Conservation (phyloP, 1,140 invertebrate species). For the Pogonomyrmex barbatus region DNA sequence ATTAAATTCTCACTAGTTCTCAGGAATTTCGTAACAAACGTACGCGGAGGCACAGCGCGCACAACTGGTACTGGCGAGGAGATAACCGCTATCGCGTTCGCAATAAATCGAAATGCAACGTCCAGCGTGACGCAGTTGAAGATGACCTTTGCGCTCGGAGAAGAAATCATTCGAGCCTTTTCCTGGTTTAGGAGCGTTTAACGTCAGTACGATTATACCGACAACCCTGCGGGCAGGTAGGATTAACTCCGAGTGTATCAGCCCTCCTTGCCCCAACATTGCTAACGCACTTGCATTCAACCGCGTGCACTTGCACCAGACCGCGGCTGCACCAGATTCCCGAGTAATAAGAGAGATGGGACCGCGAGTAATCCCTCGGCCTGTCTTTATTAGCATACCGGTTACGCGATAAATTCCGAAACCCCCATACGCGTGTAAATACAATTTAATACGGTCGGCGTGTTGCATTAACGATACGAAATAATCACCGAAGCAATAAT, state of each 20-base stretch:
- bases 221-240: not conserved
- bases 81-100: not conserved
- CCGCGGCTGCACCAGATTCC: constrained; percentile 40
- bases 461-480: constrained; percentile 50
- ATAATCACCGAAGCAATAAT: constrained; percentile 54
- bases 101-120: not conserved
- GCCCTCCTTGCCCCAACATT: not conserved
- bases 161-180: not conserved
- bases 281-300: constrained; percentile 51
- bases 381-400: constrained; percentile 54
- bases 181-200: not conserved
- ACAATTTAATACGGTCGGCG: constrained; percentile 45
- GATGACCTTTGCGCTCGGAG: not conserved
- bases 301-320: constrained; percentile 47
- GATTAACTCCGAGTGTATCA: constrained; percentile 41
- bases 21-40: not conserved
- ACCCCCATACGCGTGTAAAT: not conserved
- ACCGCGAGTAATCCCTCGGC: constrained; percentile 37
- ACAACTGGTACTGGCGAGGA: too few species aligned
- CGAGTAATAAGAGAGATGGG: constrained; percentile 38
- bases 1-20: not conserved
- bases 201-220: not conserved
- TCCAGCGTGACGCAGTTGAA: not conserved
- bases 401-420: constrained; percentile 31
- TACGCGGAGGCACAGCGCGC: not conserved